These are phyloP conservation scores for Megastigmus dorsalis DNA, from an alignment of 2,888 invertebrate genomes.

Conservation along the genomic window DNA sequence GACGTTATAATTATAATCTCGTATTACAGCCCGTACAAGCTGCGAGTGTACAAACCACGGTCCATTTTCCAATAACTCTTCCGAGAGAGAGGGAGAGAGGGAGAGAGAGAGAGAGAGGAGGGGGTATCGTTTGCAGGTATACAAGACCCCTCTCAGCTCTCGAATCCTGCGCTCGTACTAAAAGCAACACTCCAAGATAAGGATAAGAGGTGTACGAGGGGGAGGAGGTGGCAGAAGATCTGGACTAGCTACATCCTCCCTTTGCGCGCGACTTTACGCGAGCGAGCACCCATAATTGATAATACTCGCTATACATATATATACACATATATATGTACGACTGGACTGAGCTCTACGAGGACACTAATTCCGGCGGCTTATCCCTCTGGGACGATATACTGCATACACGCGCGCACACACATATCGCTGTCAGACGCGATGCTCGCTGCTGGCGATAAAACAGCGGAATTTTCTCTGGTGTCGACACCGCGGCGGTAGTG, in stretches of 20 bases:
- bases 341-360: neutral
- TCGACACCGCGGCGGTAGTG: neutral
- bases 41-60: constrained; percentile 5
- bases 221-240: neutral
- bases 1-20: too few species aligned
- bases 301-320: constrained; percentile 3
- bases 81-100: too few species aligned
- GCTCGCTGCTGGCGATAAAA: neutral
- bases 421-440: neutral
- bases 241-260: neutral
- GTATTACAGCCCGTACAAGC: too few species aligned
- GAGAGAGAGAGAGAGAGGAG: too few species aligned
- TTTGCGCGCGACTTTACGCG: constrained; percentile 14
- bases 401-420: neutral
- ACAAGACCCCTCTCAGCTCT: too few species aligned
- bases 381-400: neutral
- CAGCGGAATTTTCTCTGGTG: neutral
- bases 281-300: neutral
- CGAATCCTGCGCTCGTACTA: neutral
- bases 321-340: too few species aligned
- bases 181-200: constrained; percentile 39
- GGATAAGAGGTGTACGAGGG: constrained; percentile 19
- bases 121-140: too few species aligned
- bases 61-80: constrained; percentile 44
- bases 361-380: constrained; percentile 33